Conservation (phyloP, 2,888 invertebrate genomes). For the Vannuccia rotundouncinata region DNA sequence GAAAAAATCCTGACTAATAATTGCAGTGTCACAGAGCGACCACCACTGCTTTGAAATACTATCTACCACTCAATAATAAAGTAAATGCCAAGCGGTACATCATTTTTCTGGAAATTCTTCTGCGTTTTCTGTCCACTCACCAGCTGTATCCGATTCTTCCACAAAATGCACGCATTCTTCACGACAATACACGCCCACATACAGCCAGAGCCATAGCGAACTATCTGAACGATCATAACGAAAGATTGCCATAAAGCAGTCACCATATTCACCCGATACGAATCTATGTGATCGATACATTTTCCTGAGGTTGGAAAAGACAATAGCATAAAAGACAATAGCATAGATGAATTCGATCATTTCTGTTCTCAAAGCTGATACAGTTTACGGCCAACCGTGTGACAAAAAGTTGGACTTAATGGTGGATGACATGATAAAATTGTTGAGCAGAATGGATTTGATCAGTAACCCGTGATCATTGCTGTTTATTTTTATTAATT, state of each 20-base stretch:
- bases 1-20: neutral
- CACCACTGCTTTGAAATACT: neutral
- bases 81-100: neutral
- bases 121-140: neutral
- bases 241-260: neutral
- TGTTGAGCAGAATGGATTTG: neutral
- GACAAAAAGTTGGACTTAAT: neutral
- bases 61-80: neutral
- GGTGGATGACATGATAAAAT: neutral
- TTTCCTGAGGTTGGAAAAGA: neutral
- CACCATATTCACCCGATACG: neutral
- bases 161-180: neutral
- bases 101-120: neutral
- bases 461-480: neutral
- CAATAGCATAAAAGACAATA: neutral
- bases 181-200: neutral
- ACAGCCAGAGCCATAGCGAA: neutral
- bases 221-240: neutral
- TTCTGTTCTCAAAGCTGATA: neutral
- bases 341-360: neutral
- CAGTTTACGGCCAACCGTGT: neutral
- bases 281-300: neutral
- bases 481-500: neutral
- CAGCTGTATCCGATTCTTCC: neutral
- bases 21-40: neutral